Conservation (phyloP, 2,797 vertebrate genomes). For the Acanthopagrus latus region DNA sequence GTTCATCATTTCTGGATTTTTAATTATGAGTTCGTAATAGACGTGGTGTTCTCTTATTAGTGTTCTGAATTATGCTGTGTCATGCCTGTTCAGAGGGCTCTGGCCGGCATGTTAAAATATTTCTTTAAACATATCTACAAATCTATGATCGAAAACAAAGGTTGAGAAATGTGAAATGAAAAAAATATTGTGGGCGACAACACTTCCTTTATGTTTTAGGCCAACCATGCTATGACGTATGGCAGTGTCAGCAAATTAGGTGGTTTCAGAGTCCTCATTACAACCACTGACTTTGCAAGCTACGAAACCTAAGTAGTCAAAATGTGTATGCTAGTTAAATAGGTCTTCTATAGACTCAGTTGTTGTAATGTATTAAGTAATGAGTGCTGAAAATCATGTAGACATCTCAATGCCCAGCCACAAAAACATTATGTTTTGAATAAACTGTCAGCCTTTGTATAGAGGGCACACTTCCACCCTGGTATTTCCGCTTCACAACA, state of each 20-base stretch:
- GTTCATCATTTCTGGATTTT: background rate
- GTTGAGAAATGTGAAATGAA: too few relatives aligned
- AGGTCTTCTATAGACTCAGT: background rate
- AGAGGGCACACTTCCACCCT: background rate
- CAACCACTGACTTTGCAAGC: background rate
- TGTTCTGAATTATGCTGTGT: background rate
- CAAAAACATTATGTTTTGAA: background rate
- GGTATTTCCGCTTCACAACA: background rate
- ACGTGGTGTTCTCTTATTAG: background rate
- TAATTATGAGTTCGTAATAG: background rate
- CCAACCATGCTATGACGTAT: background rate
- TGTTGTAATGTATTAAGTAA: background rate
- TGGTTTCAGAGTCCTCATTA: background rate
- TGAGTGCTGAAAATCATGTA: background rate
- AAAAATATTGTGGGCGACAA: background rate
- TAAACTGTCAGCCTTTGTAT: background rate
- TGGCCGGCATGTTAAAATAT: background rate
- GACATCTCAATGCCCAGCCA: background rate
- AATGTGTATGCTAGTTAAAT: background rate
- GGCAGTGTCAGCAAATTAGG: background rate
- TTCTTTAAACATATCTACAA: background rate
- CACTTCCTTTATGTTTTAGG: conserved; percentile 14
- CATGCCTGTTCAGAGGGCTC: background rate
- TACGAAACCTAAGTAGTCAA: background rate
- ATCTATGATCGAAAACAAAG: background rate